phyloP scores from a whole-genome alignment of 2,113 vertebrate species.

The Chionodraco myersi region DNA sequence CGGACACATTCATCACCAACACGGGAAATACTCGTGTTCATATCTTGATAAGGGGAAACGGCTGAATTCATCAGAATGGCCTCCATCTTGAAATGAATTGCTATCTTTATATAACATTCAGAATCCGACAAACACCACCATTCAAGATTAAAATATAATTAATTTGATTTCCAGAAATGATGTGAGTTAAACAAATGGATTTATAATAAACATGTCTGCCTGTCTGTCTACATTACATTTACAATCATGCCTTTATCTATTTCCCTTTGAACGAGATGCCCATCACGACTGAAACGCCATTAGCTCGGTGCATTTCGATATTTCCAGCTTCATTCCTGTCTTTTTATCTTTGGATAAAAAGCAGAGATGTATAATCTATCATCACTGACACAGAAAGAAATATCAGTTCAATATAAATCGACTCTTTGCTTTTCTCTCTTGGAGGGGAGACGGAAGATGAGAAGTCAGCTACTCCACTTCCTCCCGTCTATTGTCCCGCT shows the following conservation, averaged over 20 bases:
- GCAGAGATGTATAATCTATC: constrained; percentile 24
- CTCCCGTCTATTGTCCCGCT: constrained; percentile 46
- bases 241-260: background rate
- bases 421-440: constrained; percentile 22
- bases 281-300: constrained; percentile 32
- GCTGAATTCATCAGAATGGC: constrained; percentile 23
- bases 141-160: background rate
- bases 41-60: constrained; percentile 17
- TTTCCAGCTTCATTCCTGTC: constrained; percentile 35
- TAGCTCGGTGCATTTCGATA: constrained; percentile 20
- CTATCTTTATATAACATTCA: background rate
- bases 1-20: constrained; percentile 34
- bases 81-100: constrained; percentile 14
- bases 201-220: too few species aligned
- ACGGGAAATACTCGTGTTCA: constrained; percentile 51
- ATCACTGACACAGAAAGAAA: constrained; percentile 25
- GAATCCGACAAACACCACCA: background rate
- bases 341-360: constrained; percentile 46
- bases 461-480: constrained; percentile 38
- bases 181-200: too few species aligned
- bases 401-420: constrained; percentile 17
- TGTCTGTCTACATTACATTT: too few species aligned
- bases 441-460: constrained; percentile 15
- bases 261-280: constrained; percentile 2
- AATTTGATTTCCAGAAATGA: too few species aligned